Percentiles rank a stretch among this genome's conserved stretches.
Evolutionary conservation across 2,888 invertebrate genomes (phyloP).

Genomic region (Polietes domitor): DNA sequence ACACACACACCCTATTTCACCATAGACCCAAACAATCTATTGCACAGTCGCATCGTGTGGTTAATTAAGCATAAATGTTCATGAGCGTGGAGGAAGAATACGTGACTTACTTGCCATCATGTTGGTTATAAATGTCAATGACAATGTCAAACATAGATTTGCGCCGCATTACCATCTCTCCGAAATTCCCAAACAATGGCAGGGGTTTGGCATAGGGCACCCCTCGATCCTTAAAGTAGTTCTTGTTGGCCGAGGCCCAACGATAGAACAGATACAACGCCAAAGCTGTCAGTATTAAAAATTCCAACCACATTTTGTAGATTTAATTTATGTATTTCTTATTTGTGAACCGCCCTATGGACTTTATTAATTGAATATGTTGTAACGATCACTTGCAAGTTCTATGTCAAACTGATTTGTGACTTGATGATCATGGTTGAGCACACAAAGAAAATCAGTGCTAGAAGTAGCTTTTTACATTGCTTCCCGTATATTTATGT

Average conservation of each 20-base stretch:
- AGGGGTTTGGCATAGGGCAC: conserved; percentile 69
- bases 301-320: conserved; percentile 73
- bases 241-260: conserved; percentile 71
- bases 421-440: background rate
- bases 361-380: no score
- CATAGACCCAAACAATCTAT: no score
- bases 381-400: background rate
- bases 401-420: background rate
- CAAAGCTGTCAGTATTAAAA: conserved; percentile 64
- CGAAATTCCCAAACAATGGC: conserved; percentile 72
- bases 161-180: conserved; percentile 73
- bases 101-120: conserved; percentile 80
- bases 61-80: no score
- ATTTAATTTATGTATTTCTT: no score
- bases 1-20: no score
- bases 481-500: background rate
- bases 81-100: no score
- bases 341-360: no score
- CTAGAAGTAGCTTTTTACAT: conserved; percentile 11
- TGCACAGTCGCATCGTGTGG: no score
- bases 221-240: conserved; percentile 72
- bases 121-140: conserved; percentile 81
- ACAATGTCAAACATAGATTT: conserved; percentile 81
- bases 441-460: background rate
- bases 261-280: conserved; percentile 71